Evolutionary conservation across 2,888 invertebrate genomes (phyloP).

Genomic region (Sinopyrophorus schimmeli): DNA sequence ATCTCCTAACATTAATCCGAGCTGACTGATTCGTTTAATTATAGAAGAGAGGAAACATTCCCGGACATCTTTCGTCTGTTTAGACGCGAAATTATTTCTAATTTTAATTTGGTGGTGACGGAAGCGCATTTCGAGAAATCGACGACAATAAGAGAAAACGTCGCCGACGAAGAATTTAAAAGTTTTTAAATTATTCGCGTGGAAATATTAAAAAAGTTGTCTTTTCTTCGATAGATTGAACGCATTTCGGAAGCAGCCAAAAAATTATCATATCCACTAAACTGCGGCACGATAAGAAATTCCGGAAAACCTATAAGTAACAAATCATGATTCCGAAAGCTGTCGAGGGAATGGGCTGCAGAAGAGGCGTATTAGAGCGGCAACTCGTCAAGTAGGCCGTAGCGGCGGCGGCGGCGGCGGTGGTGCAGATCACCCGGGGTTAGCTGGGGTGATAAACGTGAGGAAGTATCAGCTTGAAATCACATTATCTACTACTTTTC

Average conservation of each 20-base stretch:
- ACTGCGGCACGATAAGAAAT: slow-evolving; percentile 13
- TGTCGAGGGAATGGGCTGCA: slow-evolving; percentile 20
- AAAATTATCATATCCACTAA: slow-evolving; percentile 22
- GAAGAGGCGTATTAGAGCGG: slow-evolving; percentile 17
- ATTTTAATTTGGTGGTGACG: slow-evolving; percentile 1
- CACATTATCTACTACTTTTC: slow-evolving; percentile 19
- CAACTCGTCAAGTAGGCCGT: slow-evolving; percentile 19
- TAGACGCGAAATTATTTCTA: slow-evolving; percentile 6
- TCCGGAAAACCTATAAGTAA: slow-evolving; percentile 19
- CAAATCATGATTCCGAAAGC: slow-evolving; percentile 27
- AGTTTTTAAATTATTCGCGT: slow-evolving; percentile 1
- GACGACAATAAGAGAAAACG: not conserved
- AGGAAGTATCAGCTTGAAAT: slow-evolving; percentile 22
- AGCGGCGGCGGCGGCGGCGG: too few species aligned
- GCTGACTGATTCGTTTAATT: slow-evolving; percentile 15
- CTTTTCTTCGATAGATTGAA: slow-evolving; percentile 13
- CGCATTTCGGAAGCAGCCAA: slow-evolving; percentile 3
- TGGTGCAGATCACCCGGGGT: slow-evolving; percentile 15
- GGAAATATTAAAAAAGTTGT: slow-evolving; percentile 14
- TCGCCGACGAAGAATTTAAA: not conserved
- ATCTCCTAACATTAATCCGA: slow-evolving; percentile 15
- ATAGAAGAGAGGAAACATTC: slow-evolving; percentile 10
- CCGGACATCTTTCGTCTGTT: not conserved
- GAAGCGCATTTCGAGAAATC: not conserved
- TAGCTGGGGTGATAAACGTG: slow-evolving; percentile 21